Conservation (phyloP, 2,888 invertebrate genomes). For the Oligia strigilis region DNA sequence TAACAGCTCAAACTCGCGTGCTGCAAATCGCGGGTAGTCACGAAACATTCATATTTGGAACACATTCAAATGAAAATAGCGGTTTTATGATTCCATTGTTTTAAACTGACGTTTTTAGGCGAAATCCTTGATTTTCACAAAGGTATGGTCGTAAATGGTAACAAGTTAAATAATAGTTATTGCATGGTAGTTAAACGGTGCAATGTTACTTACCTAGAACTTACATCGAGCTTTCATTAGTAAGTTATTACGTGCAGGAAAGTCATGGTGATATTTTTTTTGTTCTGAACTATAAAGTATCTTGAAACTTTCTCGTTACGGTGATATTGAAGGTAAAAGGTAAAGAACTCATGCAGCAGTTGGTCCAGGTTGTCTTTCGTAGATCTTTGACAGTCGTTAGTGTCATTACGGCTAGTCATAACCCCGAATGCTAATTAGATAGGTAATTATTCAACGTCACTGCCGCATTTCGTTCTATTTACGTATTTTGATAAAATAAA, state of each 20-base stretch:
- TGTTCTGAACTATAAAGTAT: too few relatives aligned
- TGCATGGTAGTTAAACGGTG: conserved; percentile 26
- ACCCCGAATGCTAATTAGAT: too few relatives aligned
- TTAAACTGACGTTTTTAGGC: conserved; percentile 28
- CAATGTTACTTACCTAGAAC: conserved; percentile 26
- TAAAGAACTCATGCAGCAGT: not conserved
- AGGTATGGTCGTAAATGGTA: conserved; percentile 7
- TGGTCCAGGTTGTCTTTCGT: not conserved
- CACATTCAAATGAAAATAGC: conserved; percentile 49
- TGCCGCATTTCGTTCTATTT: too few relatives aligned
- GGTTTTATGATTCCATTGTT: conserved; percentile 37
- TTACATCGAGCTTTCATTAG: not conserved
- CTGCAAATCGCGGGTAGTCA: conserved; percentile 43
- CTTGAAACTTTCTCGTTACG: not conserved
- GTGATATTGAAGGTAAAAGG: not conserved
- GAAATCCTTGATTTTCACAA: conserved; percentile 40
- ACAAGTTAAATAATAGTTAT: conserved; percentile 8
- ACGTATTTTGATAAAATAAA: too few relatives aligned
- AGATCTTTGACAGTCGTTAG: not conserved
- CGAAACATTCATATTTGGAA: conserved; percentile 52
- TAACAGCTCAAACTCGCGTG: conserved; percentile 60
- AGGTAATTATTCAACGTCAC: too few relatives aligned
- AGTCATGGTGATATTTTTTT: not conserved
- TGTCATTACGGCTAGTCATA: too few relatives aligned
- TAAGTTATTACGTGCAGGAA: not conserved